A percentile compares a stretch with the other conserved stretches of the same genome.
phyloP scores from a whole-genome alignment of 2,888 invertebrate species.

The Plebejus anna region DNA sequence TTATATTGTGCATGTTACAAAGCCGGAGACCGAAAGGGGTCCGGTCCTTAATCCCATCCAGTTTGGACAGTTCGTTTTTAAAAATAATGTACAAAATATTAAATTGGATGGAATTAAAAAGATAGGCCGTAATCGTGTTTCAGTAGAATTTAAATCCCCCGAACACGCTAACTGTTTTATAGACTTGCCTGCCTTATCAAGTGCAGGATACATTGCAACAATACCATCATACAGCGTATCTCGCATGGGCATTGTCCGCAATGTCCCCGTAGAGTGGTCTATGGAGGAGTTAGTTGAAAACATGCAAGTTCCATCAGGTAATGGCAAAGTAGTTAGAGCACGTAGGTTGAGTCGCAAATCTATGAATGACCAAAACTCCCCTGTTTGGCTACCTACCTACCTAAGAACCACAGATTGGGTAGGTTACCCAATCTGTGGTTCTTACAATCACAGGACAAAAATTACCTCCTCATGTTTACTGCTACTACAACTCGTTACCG shows the following conservation, averaged over 20 bases:
- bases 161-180: background rate
- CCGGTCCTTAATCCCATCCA: background rate
- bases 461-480: background rate
- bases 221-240: background rate
- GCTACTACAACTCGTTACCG: no score
- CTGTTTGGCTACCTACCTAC: no score
- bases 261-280: background rate
- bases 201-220: background rate
- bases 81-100: conserved; percentile 16
- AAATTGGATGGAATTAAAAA: conserved; percentile 11
- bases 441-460: no score
- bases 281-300: background rate
- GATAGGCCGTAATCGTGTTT: background rate
- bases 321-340: no score
- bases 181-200: background rate
- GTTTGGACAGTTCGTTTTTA: conserved; percentile 20
- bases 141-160: background rate
- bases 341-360: background rate
- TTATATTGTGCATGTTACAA: conserved; percentile 4
- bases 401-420: no score
- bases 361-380: background rate
- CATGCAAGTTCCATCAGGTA: no score
- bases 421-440: no score
- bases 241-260: background rate
- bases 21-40: background rate